Evolutionary conservation across 2,888 invertebrate species (phyloP), one percentile per base, ranked within the genome.

Genomic region (Idaea straminata): DNA sequence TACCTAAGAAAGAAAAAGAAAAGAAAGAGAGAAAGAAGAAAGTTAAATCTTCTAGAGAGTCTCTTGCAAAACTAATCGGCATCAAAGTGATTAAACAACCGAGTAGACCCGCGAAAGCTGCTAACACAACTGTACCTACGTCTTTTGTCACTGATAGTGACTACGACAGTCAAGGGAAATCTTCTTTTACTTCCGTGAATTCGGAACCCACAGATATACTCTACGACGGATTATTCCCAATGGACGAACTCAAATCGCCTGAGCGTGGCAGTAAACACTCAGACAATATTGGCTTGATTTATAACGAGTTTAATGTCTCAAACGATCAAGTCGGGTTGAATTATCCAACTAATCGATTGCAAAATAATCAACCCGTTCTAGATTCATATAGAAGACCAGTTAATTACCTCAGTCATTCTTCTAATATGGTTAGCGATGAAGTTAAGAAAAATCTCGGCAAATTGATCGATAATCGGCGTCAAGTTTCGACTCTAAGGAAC

Each of bases 221-320:
- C 15, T 83, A 83, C 62, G 91, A 90, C 65, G 87, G 87, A 25
- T 69, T 86, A 15, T 89, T 81, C 66, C 83, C 84, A 35, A 88
- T 89, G 84, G 89, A 88, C n/a, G 87, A 88, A 57, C 69, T 84
- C 1, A 86, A 82, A 61, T 83, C 85, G 1, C 84, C 85, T 1
- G 83, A 84, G 65, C 82, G 72, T 59, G 70, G 60, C 25, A 72
- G 69, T 34, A 68, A 61, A 59, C n/a, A n/a, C n/a, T n/a, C n/a
- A n/a, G n/a, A n/a, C n/a, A n/a, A n/a, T n/a, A n/a, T n/a, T n/a
- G n/a, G n/a, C n/a, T n/a, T n/a, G n/a, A n/a, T n/a, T n/a, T n/a
- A n/a, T n/a, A n/a, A n/a, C n/a, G 74, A 75, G 35, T 60, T 62
- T 25, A 57, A 61, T 4, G 59, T 66, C 3, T 34, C 60, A 4